phyloP scores from a whole-genome alignment of 2,113 vertebrate genomes.

The Odocoileus hemionus region DNA sequence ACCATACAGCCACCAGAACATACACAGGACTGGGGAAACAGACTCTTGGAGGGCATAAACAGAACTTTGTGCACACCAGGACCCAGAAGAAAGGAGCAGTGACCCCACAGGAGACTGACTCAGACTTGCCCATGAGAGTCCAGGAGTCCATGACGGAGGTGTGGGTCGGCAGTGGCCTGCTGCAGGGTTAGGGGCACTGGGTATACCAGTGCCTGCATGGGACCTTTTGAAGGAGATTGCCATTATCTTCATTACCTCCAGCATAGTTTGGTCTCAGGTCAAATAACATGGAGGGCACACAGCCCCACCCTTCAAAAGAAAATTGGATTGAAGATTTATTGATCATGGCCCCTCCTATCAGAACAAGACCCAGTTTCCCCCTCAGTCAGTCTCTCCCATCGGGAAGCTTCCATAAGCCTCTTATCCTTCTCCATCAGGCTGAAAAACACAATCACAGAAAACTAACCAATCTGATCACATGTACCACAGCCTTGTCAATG shows the following conservation, averaged over 20 bases:
- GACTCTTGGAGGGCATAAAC: not conserved
- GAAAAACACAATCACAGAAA: not conserved
- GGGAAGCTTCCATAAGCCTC: not conserved
- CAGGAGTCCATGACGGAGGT: not conserved
- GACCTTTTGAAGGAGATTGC: not conserved
- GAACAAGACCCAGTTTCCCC: not conserved
- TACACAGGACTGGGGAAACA: not conserved
- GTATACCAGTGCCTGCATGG: not conserved
- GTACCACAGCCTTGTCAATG: not conserved
- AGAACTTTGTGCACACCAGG: not conserved
- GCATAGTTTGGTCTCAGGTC: not conserved
- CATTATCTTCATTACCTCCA: not conserved
- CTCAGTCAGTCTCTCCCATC: not conserved
- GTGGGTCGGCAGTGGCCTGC: not conserved
- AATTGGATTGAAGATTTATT: not conserved
- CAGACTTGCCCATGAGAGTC: not conserved
- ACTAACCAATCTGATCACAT: not conserved
- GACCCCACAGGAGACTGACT: not conserved
- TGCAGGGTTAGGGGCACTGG: not conserved
- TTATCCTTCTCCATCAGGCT: not conserved
- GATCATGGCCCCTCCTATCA: not conserved
- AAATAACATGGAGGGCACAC: not conserved
- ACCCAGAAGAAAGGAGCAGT: not conserved
- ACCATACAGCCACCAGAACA: not conserved
- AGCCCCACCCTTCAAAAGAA: not conserved